These are phyloP conservation scores for Muscicapa comitata DNA, from an alignment of 2,797 vertebrate species.

Conservation along the genomic window DNA sequence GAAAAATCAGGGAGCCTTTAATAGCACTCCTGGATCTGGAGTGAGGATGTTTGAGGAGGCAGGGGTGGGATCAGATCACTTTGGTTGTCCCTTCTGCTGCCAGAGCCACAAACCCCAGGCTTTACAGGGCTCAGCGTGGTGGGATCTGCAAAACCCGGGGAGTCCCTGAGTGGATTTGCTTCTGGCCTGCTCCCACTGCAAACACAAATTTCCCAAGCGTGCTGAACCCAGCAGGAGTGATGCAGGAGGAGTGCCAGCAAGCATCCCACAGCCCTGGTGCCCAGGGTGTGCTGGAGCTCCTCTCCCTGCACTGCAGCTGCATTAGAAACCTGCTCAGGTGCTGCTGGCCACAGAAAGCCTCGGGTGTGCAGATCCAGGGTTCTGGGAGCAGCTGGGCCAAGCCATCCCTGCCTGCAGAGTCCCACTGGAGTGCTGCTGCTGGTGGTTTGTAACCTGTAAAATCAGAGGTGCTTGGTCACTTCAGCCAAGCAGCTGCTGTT, in stretches of 20 bases:
- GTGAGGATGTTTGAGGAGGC: not conserved
- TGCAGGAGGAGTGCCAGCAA: not conserved
- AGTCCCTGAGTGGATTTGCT: rapidly evolving
- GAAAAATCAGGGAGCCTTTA: not conserved
- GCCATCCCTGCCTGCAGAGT: not conserved
- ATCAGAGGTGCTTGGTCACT: not conserved
- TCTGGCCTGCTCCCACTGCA: not conserved
- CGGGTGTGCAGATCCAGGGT: not conserved
- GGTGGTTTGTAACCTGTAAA: rapidly evolving
- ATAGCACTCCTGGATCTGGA: rapidly evolving
- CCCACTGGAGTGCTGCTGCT: not conserved
- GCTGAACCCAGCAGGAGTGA: not conserved
- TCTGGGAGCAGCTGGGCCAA: not conserved
- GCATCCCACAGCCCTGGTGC: rapidly evolving
- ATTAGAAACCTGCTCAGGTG: not conserved
- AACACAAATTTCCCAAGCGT: not conserved
- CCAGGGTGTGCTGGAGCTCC: rapidly evolving
- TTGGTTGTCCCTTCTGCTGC: not conserved
- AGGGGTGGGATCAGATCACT: not conserved
- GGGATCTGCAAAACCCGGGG: not conserved
- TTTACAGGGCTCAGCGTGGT: not conserved
- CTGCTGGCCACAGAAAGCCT: not conserved
- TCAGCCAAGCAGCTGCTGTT: not conserved
- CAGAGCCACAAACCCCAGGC: rapidly evolving
- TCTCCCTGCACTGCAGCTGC: not conserved